Percentiles rank a stretch among this genome's conserved stretches.
Conservation (phyloP, 1,140 invertebrate genomes). For the Drosophila kikkawai region DNA sequence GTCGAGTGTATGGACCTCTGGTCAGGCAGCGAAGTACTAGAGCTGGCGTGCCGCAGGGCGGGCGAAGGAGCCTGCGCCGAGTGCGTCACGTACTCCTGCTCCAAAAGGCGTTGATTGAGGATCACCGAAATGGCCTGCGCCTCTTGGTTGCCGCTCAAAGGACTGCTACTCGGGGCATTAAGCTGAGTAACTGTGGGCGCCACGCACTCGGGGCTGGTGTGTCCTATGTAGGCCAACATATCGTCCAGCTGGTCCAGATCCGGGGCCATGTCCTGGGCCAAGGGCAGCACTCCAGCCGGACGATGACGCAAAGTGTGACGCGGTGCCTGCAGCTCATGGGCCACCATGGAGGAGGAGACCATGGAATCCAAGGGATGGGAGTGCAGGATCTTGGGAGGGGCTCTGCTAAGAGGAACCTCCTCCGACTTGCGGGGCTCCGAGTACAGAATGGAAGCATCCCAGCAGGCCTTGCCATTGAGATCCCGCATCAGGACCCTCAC, state of each 20-base stretch:
- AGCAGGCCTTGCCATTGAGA: conserved; percentile 98
- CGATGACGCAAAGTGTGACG: conserved; percentile 90
- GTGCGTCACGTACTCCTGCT: conserved; percentile 89
- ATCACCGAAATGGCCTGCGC: conserved; percentile 94
- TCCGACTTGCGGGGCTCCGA: conserved; percentile 87
- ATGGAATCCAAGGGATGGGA: conserved; percentile 73
- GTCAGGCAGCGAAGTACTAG: conserved; percentile 50
- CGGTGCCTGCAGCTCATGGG: conserved; percentile 79
- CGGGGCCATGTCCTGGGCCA: conserved; percentile 92
- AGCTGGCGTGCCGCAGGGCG: conserved; percentile 46
- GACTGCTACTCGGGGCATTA: conserved; percentile 90
- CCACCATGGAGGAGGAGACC: conserved; percentile 64
- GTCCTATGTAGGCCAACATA: conserved; percentile 95
- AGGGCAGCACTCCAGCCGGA: conserved; percentile 91
- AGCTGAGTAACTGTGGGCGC: conserved; percentile 89
- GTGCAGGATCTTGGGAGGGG: conserved; percentile 21
- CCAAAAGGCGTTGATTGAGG: conserved; percentile 91
- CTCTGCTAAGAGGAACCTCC: conserved; percentile 2
- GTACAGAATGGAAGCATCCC: conserved; percentile 97
- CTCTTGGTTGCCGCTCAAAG: conserved; percentile 89
- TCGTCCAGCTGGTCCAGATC: conserved; percentile 97
- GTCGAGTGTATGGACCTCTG: conserved; percentile 68
- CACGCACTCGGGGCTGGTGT: conserved; percentile 96
- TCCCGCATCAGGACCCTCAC: conserved; percentile 95
- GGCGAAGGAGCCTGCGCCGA: conserved; percentile 75